Percentiles rank a stretch among this genome's conserved stretches.
These are phyloP conservation scores for Varecia variegata DNA, from an alignment of 2,797 vertebrate genomes.

Conservation along the genomic window DNA sequence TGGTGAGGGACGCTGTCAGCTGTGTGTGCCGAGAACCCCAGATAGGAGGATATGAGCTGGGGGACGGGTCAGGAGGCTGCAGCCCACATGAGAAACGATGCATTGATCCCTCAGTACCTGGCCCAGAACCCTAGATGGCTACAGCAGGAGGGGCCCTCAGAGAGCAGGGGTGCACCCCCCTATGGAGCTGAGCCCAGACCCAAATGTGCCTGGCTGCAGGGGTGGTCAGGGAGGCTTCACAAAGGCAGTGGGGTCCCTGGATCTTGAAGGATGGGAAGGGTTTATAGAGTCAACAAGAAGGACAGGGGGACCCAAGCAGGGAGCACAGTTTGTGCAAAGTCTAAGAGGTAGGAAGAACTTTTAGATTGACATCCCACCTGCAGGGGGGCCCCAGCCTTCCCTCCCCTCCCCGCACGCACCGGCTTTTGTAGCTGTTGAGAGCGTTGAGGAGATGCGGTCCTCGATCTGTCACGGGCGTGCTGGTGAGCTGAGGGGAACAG, in stretches of 20 bases:
- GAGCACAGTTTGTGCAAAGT: not conserved
- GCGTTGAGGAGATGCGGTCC: conserved; percentile 92
- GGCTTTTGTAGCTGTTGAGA: conserved; percentile 98
- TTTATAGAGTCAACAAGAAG: not conserved
- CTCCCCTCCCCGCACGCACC: conserved; percentile 85
- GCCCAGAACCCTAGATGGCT: not conserved
- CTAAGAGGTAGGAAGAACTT: not conserved
- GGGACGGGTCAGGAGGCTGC: not conserved
- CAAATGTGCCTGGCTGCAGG: not conserved
- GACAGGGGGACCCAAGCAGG: not conserved
- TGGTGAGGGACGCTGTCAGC: too few relatives aligned
- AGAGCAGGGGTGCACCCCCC: not conserved
- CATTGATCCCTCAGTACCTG: not conserved
- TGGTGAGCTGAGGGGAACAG: conserved; percentile 86
- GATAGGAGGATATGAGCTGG: not conserved
- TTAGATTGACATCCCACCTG: not conserved
- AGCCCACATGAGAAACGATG: not conserved
- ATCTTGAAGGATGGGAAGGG: not conserved
- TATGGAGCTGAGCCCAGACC: not conserved
- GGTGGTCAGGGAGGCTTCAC: not conserved
- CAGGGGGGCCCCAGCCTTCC: rapidly evolving
- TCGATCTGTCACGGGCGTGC: conserved; percentile 90
- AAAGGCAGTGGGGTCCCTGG: not conserved
- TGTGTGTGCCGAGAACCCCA: not conserved
- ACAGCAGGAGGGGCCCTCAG: not conserved